Conservation (phyloP, 2,797 vertebrate genomes). For the Diplodus puntazzo region DNA sequence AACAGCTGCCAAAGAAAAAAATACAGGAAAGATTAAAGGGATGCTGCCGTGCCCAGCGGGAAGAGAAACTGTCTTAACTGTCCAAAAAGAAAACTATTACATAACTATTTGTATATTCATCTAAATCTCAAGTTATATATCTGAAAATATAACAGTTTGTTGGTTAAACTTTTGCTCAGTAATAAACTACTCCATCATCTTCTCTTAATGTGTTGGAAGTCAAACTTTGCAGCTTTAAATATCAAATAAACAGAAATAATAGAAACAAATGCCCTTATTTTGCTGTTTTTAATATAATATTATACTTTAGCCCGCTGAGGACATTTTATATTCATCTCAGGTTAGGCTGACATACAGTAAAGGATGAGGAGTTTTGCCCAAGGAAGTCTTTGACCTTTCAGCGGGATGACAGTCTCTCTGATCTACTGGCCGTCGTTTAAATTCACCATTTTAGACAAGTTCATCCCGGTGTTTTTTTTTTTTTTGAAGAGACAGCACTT, state of each 20-base stretch:
- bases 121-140: not conserved
- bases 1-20: conserved; percentile 11
- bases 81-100: not conserved
- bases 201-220: not conserved
- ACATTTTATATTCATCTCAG: not conserved
- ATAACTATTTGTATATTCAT: not conserved
- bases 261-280: not conserved
- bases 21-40: not conserved
- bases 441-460: conserved; percentile 36
- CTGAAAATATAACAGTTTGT: not conserved
- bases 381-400: conserved; percentile 42
- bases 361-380: not conserved
- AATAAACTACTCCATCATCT: not conserved
- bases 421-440: conserved; percentile 47
- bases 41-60: not conserved
- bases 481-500: conserved; percentile 59
- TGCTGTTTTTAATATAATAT: not conserved
- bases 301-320: not conserved
- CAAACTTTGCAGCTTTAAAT: not conserved
- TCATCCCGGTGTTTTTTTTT: conserved; percentile 29
- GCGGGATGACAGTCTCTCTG: conserved; percentile 43
- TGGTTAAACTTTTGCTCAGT: not conserved
- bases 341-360: conserved; percentile 1
- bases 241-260: not conserved
- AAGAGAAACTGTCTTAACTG: not conserved